These are phyloP conservation scores for Meloidogyne chitwoodi DNA, from an alignment of 1,140 invertebrate species.

Conservation along the genomic window DNA sequence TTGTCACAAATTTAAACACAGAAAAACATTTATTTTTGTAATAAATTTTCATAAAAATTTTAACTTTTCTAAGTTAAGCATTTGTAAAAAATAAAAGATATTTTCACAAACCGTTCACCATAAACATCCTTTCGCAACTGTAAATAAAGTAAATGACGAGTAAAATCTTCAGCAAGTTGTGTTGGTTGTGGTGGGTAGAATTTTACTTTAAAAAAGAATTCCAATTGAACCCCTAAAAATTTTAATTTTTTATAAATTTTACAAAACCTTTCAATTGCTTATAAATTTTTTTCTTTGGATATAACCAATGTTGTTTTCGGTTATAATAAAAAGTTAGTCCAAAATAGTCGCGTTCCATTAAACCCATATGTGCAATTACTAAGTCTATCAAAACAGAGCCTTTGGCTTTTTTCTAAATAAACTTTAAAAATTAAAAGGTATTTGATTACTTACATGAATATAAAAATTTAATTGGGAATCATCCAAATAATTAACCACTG, in stretches of 20 bases:
- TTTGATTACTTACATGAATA: conserved; percentile 21
- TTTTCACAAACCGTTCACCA: conserved; percentile 69
- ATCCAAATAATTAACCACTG: conserved; percentile 40
- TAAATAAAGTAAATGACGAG: conserved; percentile 87
- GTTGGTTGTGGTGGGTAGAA: conserved; percentile 97
- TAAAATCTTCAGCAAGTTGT: conserved; percentile 92
- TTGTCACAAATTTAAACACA: too few species aligned
- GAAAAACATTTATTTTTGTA: too few species aligned
- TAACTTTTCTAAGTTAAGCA: conserved; percentile 25
- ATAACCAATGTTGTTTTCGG: conserved; percentile 52
- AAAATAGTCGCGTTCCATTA: conserved; percentile 56
- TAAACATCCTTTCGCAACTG: conserved; percentile 91
- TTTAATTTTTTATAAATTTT: not conserved
- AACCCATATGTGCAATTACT: conserved; percentile 36
- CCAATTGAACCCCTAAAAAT: conserved; percentile 80
- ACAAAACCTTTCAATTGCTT: conserved; percentile 53
- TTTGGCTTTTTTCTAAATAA: conserved; percentile 48
- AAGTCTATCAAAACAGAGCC: conserved; percentile 48
- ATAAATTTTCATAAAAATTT: too few species aligned
- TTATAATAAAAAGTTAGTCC: conserved; percentile 50
- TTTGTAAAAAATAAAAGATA: too few species aligned
- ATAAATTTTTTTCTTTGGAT: conserved; percentile 51
- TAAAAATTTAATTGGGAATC: conserved; percentile 31
- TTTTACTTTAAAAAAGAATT: conserved; percentile 91
- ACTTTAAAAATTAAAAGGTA: conserved; percentile 23